Conservation (phyloP, 2,113 vertebrate species). For the Pseudopipra pipra region DNA sequence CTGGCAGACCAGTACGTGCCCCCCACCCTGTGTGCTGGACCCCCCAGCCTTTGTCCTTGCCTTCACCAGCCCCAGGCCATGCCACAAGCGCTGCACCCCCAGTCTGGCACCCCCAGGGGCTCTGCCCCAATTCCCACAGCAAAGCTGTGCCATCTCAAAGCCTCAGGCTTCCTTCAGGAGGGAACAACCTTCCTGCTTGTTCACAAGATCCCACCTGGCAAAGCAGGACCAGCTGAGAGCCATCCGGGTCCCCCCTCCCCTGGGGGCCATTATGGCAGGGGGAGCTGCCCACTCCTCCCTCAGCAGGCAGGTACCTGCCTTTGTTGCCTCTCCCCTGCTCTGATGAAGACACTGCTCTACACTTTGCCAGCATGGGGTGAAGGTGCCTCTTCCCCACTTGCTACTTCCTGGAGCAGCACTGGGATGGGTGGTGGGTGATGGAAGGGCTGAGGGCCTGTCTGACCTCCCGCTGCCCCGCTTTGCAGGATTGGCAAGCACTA, state of each 20-base stretch:
- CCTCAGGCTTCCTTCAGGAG: neutral
- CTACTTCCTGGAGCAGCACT: accelerated
- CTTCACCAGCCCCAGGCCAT: neutral
- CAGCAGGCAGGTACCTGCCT: neutral
- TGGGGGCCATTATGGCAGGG: accelerated
- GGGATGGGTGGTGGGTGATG: accelerated
- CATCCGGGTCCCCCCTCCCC: neutral
- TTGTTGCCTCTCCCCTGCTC: neutral
- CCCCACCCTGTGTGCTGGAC: accelerated
- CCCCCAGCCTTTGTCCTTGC: neutral
- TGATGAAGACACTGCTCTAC: neutral
- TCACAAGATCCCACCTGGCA: neutral
- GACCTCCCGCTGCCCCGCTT: neutral
- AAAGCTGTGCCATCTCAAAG: accelerated
- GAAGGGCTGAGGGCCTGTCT: neutral
- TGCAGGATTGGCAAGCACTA: slow-evolving; percentile 83
- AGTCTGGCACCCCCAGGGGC: neutral
- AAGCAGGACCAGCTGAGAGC: neutral
- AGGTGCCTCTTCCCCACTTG: neutral
- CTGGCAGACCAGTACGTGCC: slow-evolving; percentile 83
- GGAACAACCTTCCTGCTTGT: neutral
- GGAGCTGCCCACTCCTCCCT: neutral
- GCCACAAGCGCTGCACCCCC: neutral
- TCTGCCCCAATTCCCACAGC: neutral
- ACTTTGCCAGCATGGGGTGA: accelerated